Evolutionary conservation across 1,140 invertebrate species (phyloP), one percentile per base, ranked within the genome.

Genomic region (Papilio xuthus): DNA sequence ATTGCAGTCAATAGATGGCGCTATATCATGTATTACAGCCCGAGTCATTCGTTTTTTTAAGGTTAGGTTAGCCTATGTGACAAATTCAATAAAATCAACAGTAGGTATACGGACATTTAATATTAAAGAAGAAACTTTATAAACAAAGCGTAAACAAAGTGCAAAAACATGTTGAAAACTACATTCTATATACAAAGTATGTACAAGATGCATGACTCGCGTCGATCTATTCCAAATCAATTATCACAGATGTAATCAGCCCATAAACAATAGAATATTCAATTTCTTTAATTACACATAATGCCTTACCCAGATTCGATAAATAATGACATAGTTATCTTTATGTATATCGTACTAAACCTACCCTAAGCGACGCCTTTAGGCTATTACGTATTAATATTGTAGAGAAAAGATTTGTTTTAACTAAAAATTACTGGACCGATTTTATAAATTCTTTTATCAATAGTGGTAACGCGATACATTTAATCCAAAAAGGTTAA

Each of bases 141-240:
- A 6, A 50, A 50, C 47, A 18, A 18, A 18, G 4, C 44, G 3
- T 13, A 10, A 47, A 47, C 10, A 47, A 47, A 13, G 15, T 47
- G 9, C 42, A 7, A 53, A n/a, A n/a, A 53, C 50, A n/a, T 53
- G 18, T 53, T 37, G 32, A 37, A 50, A 56, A 44, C 42, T 20
- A 20, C n/a, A 56, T 56, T 56, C 53, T 6, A 18, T 26, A 60
- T 67, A 10, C n/a, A n/a, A n/a, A 4, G 26, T 1, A 67, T 28
- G 26, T 28, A 67, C 26, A 53, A 53, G 26, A 6, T 67, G 26
- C 23, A 67, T 28, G 60, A 67, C 12, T 67, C 26, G 26, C 9
- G 53, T 56, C 53, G 18, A 67, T 67, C 60, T 28, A 32, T 67
- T 28, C 12, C 60, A 28, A 67, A 67, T 67, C 60, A 67, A 67